These are phyloP conservation scores for Corella eumyota DNA, from an alignment of 23 tunicate species.

Conservation along the genomic window DNA sequence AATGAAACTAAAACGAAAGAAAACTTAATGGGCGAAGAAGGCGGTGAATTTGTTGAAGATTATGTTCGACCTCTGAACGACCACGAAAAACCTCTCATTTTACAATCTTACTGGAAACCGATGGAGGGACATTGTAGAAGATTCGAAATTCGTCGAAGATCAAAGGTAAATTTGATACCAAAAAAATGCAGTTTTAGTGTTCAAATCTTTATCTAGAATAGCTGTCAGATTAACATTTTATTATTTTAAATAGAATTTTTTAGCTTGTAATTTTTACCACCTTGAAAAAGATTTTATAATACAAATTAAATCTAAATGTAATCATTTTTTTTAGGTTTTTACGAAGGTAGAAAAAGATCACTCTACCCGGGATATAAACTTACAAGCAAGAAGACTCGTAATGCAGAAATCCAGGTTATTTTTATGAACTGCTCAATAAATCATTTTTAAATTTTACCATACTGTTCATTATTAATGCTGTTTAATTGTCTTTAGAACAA, in stretches of 20 bases:
- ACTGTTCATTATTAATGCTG: no score
- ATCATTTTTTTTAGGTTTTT: slow-evolving; percentile 47
- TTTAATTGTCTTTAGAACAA: slow-evolving; percentile 6
- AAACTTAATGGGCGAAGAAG: neutral
- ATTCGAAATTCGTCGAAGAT: slow-evolving; percentile 59
- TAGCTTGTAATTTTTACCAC: neutral
- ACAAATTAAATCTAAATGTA: no score
- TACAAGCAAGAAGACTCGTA: slow-evolving; percentile 61
- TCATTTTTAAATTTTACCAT: neutral
- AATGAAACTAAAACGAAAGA: neutral
- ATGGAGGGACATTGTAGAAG: slow-evolving; percentile 63
- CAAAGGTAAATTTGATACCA: slow-evolving; percentile 25
- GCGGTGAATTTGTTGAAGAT: slow-evolving; percentile 51
- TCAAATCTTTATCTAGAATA: no score
- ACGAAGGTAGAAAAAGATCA: slow-evolving; percentile 36
- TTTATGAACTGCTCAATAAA: neutral
- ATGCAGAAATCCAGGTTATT: slow-evolving; percentile 68
- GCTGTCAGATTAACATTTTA: neutral
- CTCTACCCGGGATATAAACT: slow-evolving; percentile 66
- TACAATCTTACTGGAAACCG: slow-evolving; percentile 90
- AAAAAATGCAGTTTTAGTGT: no score
- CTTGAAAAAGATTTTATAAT: no score
- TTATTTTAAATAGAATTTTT: neutral
- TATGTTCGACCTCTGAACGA: slow-evolving; percentile 77
- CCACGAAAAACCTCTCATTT: slow-evolving; percentile 74